These are phyloP conservation scores for Clarias fuscus DNA, from an alignment of 2,797 vertebrate genomes.

Conservation along the genomic window DNA sequence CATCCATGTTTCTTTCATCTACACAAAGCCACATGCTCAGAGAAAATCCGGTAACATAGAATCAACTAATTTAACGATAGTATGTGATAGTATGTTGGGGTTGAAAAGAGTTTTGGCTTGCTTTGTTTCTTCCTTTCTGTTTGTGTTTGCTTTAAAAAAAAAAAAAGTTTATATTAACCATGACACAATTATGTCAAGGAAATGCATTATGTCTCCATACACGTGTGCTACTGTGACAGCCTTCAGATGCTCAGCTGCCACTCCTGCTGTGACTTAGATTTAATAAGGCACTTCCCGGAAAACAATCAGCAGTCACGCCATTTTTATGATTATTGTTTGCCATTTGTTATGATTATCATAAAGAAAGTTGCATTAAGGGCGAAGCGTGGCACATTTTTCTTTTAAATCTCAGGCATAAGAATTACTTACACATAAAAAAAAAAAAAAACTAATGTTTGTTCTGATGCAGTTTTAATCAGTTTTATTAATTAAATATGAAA, in stretches of 20 bases:
- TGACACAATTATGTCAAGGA: constrained; percentile 37
- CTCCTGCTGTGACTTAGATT: constrained; percentile 9
- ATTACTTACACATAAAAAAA: neutral
- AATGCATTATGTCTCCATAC: neutral
- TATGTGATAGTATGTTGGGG: neutral
- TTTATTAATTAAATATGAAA: neutral
- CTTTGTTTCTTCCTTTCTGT: neutral
- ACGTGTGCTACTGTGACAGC: neutral
- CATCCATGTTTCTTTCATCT: neutral
- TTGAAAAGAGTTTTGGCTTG: neutral
- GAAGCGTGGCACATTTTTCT: neutral
- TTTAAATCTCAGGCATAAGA: neutral
- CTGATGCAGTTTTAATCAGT: neutral
- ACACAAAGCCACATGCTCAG: neutral
- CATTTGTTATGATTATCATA: neutral
- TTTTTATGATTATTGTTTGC: neutral
- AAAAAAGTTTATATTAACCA: neutral
- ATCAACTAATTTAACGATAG: neutral
- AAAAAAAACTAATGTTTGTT: neutral
- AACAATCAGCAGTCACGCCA: neutral
- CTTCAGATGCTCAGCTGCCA: neutral
- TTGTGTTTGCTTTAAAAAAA: neutral
- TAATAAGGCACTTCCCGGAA: neutral
- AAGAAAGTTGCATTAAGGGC: neutral
- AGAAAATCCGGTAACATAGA: neutral